Base-by-base conservation (phyloP, 2,797 vertebrate species). In the Smutsia gigantea region DNA sequence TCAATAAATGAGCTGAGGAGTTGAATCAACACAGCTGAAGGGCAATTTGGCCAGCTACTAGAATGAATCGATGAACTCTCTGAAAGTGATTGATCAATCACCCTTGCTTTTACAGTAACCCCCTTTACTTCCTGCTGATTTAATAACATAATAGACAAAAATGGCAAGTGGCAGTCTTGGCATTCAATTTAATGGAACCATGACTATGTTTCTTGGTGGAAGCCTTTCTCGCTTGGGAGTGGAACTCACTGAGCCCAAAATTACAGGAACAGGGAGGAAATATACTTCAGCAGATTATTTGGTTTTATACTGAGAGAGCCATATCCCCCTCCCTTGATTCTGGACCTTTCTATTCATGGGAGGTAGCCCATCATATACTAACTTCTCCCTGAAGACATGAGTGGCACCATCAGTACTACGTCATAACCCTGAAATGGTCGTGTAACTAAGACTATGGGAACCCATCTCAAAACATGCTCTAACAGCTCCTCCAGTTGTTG, bases 71-170 rank as follows among this genome's bases (percentile, higher is more conserved):
- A 63, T 95, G 59, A 90, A 77, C 59, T 51, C 69, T 81, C 39
- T 57, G 93, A 93, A 90, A 82, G 64, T 72, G 93, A 92, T 51
- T 79, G 85, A 97, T 97, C 46, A 77, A 84, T 89, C 81, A 92
- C 55, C n/a, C 25, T 53, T 68, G 29, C 6, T 90, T 92, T 74
- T 74, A n/a, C 13, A 39, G 75, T 34, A 82, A 64, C 39, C 63
- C 57, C 34, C 39, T 93, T 95, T 93, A 69, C 55, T 77, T 55
- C 83, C 66, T 92, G 59, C 85, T 93, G 95, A 81, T 84, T 95
- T 87, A 90, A 61, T 27, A 82, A 46, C n/a, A 57, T 71, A 39
- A 42, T 64, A 75, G 75, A 90, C 53, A 51, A 75, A 81, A 87
- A 95, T 69, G 64, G 17, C 75, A 69, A 42, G 27, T 18, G 66